Evolutionary conservation across 2,113 vertebrate genomes (phyloP), one percentile per base, ranked within the genome.

Genomic region (Coregonus clupeaformis): DNA sequence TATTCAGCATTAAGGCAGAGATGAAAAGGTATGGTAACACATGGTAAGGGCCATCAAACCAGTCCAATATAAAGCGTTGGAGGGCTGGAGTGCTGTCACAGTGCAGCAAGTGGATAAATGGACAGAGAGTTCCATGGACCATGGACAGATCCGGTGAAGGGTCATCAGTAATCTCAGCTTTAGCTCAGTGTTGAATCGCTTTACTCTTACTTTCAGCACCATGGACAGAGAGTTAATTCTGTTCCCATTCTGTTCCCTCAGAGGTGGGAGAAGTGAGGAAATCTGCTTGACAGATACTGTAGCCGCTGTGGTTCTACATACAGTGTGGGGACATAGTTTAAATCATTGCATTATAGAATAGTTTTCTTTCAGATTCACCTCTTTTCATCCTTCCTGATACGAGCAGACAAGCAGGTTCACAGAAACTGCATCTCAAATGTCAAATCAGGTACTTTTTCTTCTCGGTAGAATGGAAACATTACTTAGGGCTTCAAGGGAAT

Each of bases 151-250:
- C 49, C 14, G 13, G 13, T 18, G 3, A 18, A 18, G 49, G 49
- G 49, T 52, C 49, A 52, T 18, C 59, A 64, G 68, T 47, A 83
- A 81, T 69, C 47, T 74, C 14, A 67, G 65, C 3, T 20, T 32
- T 3, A 24, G 49, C 32, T 63, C 65, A 65, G 65, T 68, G 49
- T 81, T 74, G 16, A 73, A 79, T 47, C 52, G 24, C 67, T 7
- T n/a, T 62, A 25, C 59, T 64, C 63, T 59, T 42, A 18, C 6
- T 66, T 66, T 20, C 64, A 32, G 65, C 30, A 30, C 65, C 30
- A n/a, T 18, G 11, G 49, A 52, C 49, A 52, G 16, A 52, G 47
- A 52, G 30, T 5, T 52, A 14, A 32, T 32, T 18, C 25, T 30
- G 64, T 29, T 25, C 27, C 29, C 3, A 36, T 67, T 20, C 30